Percentiles rank a stretch among this genome's conserved stretches.
Evolutionary conservation across 2,797 vertebrate genomes (phyloP).

Genomic region (Diceros bicornis): DNA sequence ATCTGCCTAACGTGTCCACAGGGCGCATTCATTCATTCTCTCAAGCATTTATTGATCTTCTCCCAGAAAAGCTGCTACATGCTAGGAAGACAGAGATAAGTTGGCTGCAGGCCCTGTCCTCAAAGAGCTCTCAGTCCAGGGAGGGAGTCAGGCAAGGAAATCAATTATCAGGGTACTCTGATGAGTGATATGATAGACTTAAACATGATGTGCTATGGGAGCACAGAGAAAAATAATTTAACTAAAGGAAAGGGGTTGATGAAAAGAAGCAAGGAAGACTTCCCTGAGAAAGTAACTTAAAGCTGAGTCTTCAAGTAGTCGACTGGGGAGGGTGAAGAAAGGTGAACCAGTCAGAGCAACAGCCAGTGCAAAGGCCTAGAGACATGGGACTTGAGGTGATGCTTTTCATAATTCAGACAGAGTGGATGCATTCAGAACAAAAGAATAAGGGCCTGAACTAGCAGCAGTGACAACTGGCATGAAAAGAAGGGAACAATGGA

Average conservation of each 20-base stretch:
- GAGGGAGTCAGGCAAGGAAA: background rate
- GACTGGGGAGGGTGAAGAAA: background rate
- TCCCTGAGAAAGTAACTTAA: background rate
- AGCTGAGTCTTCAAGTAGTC: slow-evolving; percentile 11
- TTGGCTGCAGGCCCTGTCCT: background rate
- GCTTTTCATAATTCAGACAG: background rate
- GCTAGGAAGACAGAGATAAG: background rate
- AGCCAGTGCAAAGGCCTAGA: background rate
- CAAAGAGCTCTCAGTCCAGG: background rate
- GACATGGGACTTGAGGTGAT: background rate
- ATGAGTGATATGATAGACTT: background rate
- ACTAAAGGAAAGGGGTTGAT: background rate
- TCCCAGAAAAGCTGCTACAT: background rate
- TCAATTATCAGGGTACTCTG: background rate
- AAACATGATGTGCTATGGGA: background rate
- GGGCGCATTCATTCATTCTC: background rate
- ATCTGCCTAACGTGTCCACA: background rate
- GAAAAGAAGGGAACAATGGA: background rate
- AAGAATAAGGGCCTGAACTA: background rate
- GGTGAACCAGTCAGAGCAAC: background rate
- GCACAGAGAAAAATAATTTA: background rate
- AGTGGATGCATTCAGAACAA: background rate
- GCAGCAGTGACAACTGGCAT: background rate
- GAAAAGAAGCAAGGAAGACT: background rate
- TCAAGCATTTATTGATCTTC: background rate